These are phyloP conservation scores for Belgica antarctica DNA, from an alignment of 2,888 invertebrate species.

Conservation along the genomic window DNA sequence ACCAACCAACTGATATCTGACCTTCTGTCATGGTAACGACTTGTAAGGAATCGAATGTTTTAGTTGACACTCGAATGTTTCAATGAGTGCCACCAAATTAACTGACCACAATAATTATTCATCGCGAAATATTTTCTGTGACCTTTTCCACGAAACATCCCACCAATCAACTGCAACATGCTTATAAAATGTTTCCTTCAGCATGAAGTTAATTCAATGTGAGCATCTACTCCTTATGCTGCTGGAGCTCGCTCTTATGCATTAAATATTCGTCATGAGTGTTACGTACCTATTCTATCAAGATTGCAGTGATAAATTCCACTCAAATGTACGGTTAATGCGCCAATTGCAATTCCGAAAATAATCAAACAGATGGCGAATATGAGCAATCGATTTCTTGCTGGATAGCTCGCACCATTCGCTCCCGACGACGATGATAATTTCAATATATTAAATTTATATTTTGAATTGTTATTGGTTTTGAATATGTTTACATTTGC, in stretches of 20 bases:
- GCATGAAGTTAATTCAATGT: background rate
- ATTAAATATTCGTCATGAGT: slow-evolving; percentile 39
- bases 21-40: too few species aligned
- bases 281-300: slow-evolving; percentile 36
- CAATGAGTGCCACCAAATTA: too few species aligned
- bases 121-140: too few species aligned
- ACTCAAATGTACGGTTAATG: slow-evolving; percentile 54
- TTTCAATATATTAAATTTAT: slow-evolving; percentile 44
- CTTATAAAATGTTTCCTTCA: background rate
- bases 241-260: slow-evolving; percentile 1
- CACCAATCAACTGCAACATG: background rate
- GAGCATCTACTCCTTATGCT: background rate
- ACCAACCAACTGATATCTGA: too few species aligned
- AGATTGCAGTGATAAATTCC: slow-evolving; percentile 48
- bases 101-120: too few species aligned
- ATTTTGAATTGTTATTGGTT: slow-evolving; percentile 36
- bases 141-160: background rate
- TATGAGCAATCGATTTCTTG: slow-evolving; percentile 32
- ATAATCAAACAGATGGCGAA: slow-evolving; percentile 45
- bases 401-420: background rate
- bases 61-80: too few species aligned
- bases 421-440: slow-evolving; percentile 15
- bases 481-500: slow-evolving; percentile 37
- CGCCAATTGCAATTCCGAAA: slow-evolving; percentile 54
- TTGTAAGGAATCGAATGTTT: too few species aligned